Evolutionary conservation across 2,797 vertebrate species (phyloP), one percentile per base, ranked within the genome.

Genomic region (Spondyliosoma cantharus): DNA sequence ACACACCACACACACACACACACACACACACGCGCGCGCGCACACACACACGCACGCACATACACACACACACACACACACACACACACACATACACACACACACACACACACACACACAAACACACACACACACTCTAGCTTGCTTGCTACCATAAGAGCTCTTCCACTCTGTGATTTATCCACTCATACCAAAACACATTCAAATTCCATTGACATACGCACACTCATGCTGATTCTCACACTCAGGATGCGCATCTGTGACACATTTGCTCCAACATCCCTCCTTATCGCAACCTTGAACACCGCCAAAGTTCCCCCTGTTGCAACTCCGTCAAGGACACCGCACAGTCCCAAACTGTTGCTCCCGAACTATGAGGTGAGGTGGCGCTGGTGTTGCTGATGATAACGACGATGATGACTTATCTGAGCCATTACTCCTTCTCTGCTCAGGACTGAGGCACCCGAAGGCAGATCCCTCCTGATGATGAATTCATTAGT

Each of bases 401-500:
- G 37, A 6, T 78, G 65, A 82, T 91, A 61, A 86, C 81, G 78
- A 86, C 74, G 71, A 84, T 83, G 86, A 88, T 90, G 90, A 90
- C 89, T 91, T 87, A 90, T 89, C 83, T 78, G 22, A 89, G 86
- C 88, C 82, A 90, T 93, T 89, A 91, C 86, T 93, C 86, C 73
- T 84, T 76, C 80, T 87, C 79, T 81, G 79, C 87, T 84, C 84
- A 73, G 71, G 64, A 76, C 79, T 56, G 69, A 66, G 80, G 80
- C 87, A 86, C 90, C 76, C 69, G 71, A 79, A 88, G 89, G 87
- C 88, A 87, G 78, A 87, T 84, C 67, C 75, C 82, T 88, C 80
- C 85, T 74, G 68, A 83, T 92, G 91, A 94, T 91, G 88, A 87
- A 94, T 93, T 92, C 86, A 91, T 94, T 92, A 91, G 83, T 60